These are phyloP conservation scores for Lypha dubia DNA, from an alignment of 2,888 invertebrate species.

Conservation along the genomic window DNA sequence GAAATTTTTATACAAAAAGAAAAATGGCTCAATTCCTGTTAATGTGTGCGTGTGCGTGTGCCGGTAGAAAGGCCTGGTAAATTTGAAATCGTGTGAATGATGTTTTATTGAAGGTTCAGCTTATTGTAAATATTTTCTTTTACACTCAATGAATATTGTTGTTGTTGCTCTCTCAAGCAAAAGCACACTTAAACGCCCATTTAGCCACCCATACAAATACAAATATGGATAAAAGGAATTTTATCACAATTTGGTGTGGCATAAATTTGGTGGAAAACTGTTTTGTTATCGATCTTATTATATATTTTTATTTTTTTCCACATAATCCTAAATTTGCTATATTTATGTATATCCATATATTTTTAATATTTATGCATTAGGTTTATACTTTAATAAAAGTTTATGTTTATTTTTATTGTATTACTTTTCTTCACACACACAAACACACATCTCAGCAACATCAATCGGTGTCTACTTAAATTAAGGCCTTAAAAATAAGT, in stretches of 20 bases:
- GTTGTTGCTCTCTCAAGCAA: not conserved
- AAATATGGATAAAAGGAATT: not conserved
- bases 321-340: not conserved
- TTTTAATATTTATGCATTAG: not conserved
- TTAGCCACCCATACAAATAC: not conserved
- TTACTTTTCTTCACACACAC: not conserved
- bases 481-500: not conserved
- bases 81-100: not conserved
- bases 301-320: not conserved
- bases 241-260: conserved; percentile 26
- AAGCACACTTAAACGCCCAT: not conserved
- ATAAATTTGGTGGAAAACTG: conserved; percentile 40
- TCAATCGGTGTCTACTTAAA: not conserved
- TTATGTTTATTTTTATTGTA: not conserved
- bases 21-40: conserved; percentile 12
- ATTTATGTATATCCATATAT: not conserved
- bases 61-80: not conserved
- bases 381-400: conserved; percentile 21
- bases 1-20: not conserved
- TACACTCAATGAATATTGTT: not conserved
- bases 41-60: not conserved
- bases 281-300: conserved; percentile 30
- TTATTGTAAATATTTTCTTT: conserved; percentile 21
- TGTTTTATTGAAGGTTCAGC: conserved; percentile 12
- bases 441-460: not conserved